phyloP scores from a whole-genome alignment of 2,113 vertebrate species.

The Campylorhamphus procurvoides region DNA sequence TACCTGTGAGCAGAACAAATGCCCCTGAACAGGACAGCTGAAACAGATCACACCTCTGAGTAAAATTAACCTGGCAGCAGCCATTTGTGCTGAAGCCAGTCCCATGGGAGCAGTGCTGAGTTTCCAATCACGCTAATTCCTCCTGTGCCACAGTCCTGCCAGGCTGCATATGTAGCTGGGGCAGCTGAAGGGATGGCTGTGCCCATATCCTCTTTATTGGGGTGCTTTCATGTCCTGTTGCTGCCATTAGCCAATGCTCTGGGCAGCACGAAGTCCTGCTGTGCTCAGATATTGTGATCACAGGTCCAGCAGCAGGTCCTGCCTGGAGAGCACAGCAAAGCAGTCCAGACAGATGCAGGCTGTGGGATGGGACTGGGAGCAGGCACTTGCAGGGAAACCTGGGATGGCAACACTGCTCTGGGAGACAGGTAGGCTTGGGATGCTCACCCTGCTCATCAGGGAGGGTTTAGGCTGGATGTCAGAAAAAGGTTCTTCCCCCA shows the following conservation, averaged over 20 bases:
- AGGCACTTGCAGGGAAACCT: neutral
- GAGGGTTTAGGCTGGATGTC: neutral
- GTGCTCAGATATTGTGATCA: accelerated
- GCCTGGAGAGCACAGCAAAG: neutral
- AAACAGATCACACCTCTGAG: neutral
- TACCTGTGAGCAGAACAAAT: neutral
- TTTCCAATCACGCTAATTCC: neutral
- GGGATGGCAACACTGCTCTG: neutral
- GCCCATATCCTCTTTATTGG: neutral
- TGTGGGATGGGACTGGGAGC: accelerated
- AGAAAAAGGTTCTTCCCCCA: neutral
- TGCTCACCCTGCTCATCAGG: neutral
- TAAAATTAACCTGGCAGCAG: neutral
- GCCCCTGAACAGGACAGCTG: neutral
- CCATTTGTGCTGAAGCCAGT: neutral
- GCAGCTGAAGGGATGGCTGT: neutral
- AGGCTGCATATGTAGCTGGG: neutral
- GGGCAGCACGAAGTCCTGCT: neutral
- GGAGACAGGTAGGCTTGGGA: neutral
- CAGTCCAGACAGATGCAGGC: neutral
- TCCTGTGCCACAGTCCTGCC: accelerated
- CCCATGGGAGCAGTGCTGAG: neutral
- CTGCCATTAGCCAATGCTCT: neutral
- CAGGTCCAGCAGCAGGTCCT: neutral
- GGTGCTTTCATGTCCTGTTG: neutral